Percentiles rank a stretch among this genome's conserved stretches.
Conservation (phyloP, 1,140 invertebrate species). For the Eupristina koningsbergeri region DNA sequence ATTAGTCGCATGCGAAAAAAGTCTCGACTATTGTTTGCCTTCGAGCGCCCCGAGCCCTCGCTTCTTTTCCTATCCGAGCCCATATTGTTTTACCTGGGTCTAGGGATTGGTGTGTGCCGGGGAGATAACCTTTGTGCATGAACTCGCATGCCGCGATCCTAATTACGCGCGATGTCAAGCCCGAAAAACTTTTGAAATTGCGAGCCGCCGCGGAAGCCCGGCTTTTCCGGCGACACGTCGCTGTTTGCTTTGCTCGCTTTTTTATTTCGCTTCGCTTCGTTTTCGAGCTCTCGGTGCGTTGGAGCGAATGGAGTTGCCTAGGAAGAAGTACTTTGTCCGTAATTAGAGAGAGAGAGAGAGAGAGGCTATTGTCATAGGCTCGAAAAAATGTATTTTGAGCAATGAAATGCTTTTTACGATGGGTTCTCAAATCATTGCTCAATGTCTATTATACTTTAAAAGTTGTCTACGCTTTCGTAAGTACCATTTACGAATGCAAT, state of each 20-base stretch:
- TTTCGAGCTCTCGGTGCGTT: no score
- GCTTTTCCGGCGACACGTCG: neutral
- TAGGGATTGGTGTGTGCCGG: neutral
- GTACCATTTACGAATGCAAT: neutral
- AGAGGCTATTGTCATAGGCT: neutral
- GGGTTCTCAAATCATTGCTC: neutral
- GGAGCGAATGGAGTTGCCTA: neutral
- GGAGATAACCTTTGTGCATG: neutral
- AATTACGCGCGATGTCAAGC: conserved; percentile 60
- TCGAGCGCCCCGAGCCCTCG: conserved; percentile 37
- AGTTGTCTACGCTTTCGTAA: neutral
- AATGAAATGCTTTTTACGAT: neutral
- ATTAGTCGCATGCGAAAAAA: conserved; percentile 66
- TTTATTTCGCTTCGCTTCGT: neutral
- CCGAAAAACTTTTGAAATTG: conserved; percentile 53
- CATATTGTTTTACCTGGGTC: neutral
- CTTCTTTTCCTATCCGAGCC: neutral
- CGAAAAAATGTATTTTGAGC: neutral
- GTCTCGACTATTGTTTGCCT: conserved; percentile 62
- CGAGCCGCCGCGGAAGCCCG: neutral
- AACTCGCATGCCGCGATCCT: conserved; percentile 42
- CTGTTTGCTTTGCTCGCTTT: no score
- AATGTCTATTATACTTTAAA: neutral
- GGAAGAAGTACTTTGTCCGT: neutral
- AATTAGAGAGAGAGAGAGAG: neutral